phyloP scores from a whole-genome alignment of 2,113 vertebrate genomes.

The Nannobrachium achirus region DNA sequence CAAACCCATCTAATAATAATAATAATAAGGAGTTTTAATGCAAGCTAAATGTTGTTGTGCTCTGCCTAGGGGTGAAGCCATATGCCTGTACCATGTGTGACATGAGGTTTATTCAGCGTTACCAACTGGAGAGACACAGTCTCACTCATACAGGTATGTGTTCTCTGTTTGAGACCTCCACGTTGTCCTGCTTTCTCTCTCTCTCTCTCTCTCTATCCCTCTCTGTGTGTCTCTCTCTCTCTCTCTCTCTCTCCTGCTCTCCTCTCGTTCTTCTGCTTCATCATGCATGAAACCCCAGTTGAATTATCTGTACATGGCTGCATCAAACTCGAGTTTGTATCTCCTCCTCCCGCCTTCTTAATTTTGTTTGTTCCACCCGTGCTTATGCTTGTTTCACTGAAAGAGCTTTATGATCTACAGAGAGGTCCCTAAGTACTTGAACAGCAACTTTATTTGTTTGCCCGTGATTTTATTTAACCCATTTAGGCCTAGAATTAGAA shows the following conservation, averaged over 20 bases:
- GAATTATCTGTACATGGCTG: slow-evolving; percentile 52
- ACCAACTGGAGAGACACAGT: slow-evolving; percentile 79
- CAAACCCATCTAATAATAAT: too few relatives aligned
- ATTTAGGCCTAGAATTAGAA: too few relatives aligned
- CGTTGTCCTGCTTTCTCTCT: background rate
- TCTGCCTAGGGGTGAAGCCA: slow-evolving; percentile 77
- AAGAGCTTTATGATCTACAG: background rate
- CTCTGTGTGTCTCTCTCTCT: slow-evolving; percentile 12
- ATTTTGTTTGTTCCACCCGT: slow-evolving; percentile 22
- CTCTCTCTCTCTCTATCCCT: too few relatives aligned
- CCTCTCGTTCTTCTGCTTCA: background rate
- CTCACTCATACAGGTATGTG: slow-evolving; percentile 78
- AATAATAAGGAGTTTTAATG: slow-evolving; percentile 21
- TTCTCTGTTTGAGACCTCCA: background rate
- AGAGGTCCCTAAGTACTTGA: slow-evolving; percentile 19
- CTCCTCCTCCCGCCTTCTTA: slow-evolving; percentile 29
- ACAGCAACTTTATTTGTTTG: background rate
- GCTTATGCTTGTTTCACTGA: slow-evolving; percentile 22
- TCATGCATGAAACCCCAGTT: slow-evolving; percentile 47
- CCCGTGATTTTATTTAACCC: background rate
- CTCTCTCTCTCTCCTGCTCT: background rate
- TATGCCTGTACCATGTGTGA: slow-evolving; percentile 81
- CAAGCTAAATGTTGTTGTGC: slow-evolving; percentile 57
- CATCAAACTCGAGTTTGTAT: slow-evolving; percentile 73
- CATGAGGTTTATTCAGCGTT: slow-evolving; percentile 79